phyloP scores from a whole-genome alignment of 2,797 vertebrate genomes.

The Sebastes taczanowskii region DNA sequence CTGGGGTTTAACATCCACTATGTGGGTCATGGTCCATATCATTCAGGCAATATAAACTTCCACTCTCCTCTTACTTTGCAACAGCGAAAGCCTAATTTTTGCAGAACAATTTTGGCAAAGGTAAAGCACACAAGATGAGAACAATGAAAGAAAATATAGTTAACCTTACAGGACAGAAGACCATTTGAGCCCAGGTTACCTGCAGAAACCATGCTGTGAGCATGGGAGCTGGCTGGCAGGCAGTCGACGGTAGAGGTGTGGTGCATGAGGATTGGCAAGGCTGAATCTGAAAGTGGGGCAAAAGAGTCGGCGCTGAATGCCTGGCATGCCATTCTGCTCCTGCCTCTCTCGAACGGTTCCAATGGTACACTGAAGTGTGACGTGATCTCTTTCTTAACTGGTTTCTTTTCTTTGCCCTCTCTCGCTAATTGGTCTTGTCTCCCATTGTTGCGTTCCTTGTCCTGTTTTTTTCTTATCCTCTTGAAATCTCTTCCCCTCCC shows the following conservation, averaged over 20 bases:
- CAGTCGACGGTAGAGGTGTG: constrained; percentile 89
- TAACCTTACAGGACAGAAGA: background rate
- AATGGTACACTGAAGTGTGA: background rate
- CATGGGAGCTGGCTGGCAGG: constrained; percentile 89
- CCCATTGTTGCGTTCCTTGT: constrained; percentile 13
- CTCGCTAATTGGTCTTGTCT: constrained; percentile 11
- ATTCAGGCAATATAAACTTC: background rate
- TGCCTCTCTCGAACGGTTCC: background rate
- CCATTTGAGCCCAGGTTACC: constrained; percentile 46
- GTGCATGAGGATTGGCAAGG: constrained; percentile 95
- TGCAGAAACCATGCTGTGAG: constrained; percentile 93
- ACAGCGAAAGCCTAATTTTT: background rate
- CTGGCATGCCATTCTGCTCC: constrained; percentile 91
- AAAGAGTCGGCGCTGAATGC: constrained; percentile 91
- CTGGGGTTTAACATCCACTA: background rate
- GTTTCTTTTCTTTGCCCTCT: background rate
- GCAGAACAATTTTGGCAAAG: background rate
- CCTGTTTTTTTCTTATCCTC: background rate
- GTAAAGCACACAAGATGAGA: background rate
- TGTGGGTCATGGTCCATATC: background rate
- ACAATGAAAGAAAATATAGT: background rate
- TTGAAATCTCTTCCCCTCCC: background rate
- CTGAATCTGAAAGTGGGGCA: constrained; percentile 87
- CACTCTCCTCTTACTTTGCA: background rate
- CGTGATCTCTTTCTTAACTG: background rate